phyloP scores from a whole-genome alignment of 1,140 invertebrate genomes.

The Temnothorax nylanderi region DNA sequence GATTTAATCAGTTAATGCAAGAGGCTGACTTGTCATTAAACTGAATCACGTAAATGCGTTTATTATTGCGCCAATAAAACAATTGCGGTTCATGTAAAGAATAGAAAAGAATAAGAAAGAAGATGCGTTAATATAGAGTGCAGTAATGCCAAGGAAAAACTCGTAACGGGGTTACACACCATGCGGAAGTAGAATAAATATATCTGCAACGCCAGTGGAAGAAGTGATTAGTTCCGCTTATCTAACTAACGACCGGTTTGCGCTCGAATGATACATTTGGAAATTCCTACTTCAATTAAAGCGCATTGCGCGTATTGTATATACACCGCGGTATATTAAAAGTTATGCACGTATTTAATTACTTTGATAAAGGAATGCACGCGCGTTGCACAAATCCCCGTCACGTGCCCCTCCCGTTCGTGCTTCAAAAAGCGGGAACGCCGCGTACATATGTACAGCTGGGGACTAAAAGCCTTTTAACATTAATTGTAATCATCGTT shows the following conservation, averaged over 20 bases:
- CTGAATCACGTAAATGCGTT: neutral
- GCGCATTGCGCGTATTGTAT: neutral
- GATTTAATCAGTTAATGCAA: neutral
- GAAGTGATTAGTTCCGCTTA: slow-evolving; percentile 43
- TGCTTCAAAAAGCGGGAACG: neutral
- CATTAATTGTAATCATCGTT: neutral
- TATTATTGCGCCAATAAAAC: neutral
- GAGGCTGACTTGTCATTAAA: neutral
- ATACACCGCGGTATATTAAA: neutral
- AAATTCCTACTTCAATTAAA: slow-evolving; percentile 23
- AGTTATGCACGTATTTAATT: neutral
- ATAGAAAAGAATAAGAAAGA: neutral
- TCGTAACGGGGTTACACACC: neutral
- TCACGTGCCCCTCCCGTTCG: neutral
- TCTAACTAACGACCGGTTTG: slow-evolving; percentile 6
- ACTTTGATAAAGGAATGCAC: neutral
- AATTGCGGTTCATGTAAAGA: neutral
- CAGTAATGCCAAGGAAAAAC: neutral
- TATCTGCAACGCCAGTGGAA: slow-evolving; percentile 10
- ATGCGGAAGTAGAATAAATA: slow-evolving; percentile 31
- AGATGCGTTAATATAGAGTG: neutral
- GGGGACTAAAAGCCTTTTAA: too few relatives aligned
- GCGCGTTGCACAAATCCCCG: neutral
- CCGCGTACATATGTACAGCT: too few relatives aligned
- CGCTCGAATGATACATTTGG: slow-evolving; percentile 27